Conservation (phyloP, 2,888 invertebrate genomes). For the Trimorus sp. region DNA sequence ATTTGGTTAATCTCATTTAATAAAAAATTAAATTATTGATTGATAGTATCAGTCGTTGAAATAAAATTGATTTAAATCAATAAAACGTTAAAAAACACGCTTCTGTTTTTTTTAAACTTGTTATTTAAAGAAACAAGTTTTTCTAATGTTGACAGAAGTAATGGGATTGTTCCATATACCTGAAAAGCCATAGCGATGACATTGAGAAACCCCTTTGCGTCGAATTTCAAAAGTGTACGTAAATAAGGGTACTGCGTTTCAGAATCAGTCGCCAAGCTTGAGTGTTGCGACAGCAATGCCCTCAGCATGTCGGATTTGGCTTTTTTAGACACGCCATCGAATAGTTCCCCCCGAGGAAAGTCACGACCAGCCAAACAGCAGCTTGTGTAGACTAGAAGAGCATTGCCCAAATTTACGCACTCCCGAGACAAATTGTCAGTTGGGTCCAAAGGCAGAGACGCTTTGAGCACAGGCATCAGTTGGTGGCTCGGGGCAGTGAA, state of each 20-base stretch:
- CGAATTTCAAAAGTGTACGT: slow-evolving; percentile 89
- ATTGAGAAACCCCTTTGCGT: slow-evolving; percentile 92
- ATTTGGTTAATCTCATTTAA: too few species aligned
- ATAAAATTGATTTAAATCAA: too few species aligned
- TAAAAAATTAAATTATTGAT: too few species aligned
- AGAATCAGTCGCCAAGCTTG: slow-evolving; percentile 84
- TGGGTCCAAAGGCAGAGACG: slow-evolving; percentile 75
- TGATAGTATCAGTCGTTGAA: too few species aligned
- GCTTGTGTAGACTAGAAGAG: slow-evolving; percentile 91
- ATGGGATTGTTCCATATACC: too few species aligned
- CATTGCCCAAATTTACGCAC: slow-evolving; percentile 87
- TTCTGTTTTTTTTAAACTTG: too few species aligned
- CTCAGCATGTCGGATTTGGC: slow-evolving; percentile 90
- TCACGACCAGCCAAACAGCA: slow-evolving; percentile 93
- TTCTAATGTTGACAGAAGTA: too few species aligned
- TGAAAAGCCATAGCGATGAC: slow-evolving; percentile 92
- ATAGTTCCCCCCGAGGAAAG: slow-evolving; percentile 90
- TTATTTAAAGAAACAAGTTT: too few species aligned
- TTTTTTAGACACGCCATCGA: slow-evolving; percentile 84
- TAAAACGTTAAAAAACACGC: too few species aligned
- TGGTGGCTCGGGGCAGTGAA: slow-evolving; percentile 88
- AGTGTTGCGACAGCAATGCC: slow-evolving; percentile 87
- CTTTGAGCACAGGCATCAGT: slow-evolving; percentile 83
- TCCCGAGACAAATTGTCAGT: slow-evolving; percentile 71
- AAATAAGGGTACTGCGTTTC: slow-evolving; percentile 88